A percentile compares a stretch with the other conserved stretches of the same genome.
phyloP scores from a whole-genome alignment of 2,113 vertebrate species.

The Elanus axillaris region DNA sequence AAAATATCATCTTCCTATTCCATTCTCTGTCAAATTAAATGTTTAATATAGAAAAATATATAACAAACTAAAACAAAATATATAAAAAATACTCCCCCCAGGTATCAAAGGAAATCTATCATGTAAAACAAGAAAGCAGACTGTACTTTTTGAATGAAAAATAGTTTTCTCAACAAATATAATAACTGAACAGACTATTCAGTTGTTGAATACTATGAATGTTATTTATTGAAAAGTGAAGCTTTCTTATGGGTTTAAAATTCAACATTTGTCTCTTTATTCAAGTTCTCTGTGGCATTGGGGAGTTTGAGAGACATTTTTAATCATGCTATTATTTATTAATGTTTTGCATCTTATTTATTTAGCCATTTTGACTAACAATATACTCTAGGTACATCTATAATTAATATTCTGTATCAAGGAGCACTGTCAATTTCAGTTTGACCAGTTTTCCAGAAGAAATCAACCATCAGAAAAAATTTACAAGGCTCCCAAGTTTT shows the following conservation, averaged over 20 bases:
- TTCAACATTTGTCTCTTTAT: background rate
- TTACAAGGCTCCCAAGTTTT: background rate
- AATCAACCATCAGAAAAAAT: background rate
- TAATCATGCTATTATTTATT: background rate
- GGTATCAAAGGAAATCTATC: background rate
- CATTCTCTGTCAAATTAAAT: background rate
- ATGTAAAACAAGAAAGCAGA: background rate
- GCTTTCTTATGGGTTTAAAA: background rate
- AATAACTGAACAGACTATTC: background rate
- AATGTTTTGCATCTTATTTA: background rate
- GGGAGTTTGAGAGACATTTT: background rate
- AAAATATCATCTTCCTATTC: background rate
- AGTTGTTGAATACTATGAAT: background rate
- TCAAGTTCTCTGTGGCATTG: background rate
- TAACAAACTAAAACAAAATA: background rate
- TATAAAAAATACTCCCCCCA: background rate
- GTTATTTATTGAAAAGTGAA: background rate
- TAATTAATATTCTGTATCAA: background rate
- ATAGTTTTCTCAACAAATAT: background rate
- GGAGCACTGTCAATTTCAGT: background rate
- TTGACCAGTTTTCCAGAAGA: background rate
- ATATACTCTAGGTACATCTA: background rate
- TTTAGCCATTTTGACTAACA: background rate
- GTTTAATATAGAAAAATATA: background rate
- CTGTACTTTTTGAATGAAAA: background rate